Evolutionary conservation across 2,888 invertebrate species (phyloP), one percentile per base, ranked within the genome.

Genomic region (Tipula helvola): DNA sequence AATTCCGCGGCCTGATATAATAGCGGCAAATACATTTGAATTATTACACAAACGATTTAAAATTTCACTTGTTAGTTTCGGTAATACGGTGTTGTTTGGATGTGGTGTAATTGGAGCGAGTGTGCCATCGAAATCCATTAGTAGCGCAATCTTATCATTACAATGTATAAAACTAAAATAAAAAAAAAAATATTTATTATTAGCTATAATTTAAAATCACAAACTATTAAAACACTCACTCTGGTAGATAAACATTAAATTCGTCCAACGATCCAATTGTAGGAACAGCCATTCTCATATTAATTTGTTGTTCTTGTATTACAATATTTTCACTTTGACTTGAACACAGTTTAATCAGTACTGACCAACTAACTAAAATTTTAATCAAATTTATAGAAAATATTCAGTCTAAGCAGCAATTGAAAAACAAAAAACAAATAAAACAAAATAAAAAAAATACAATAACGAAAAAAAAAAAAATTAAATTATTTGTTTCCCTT

Each of bases 61-160:
- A 44, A 94, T 93, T 88, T 93, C 92, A 90, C 95, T 95, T 0
- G 95, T 94, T 90, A 95, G 95, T 8, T 93, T 90, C 1, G 95
- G 94, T 89, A 96, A 93, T 47, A 93, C 93, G 1, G 95, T 95
- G 83, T 95, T 91, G 89, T 94, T 94, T 1, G 95, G 96, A 91
- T 95, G 95, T 3, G 94, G 93, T 0, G 94, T 94, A 86, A 96
- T 94, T 1, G 95, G 95, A 0, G 95, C 95, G 88, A 96, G 90
- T 4, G 96, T 96, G 85, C 96, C 96, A 90, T 96, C 96, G 89
- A 95, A 96, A 90, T 96, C 96, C 88, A 96, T 90, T 0, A 95
- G 90, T 2, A 96, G 90, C 0, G 95, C 95, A 89, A 96, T 90
- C 89, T 95, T 94, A 88, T 94, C 93, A 28, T 93, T 92, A 71